Evolutionary conservation across 2,888 invertebrate species (phyloP).

Genomic region (Rhamphomyia laevipes): DNA sequence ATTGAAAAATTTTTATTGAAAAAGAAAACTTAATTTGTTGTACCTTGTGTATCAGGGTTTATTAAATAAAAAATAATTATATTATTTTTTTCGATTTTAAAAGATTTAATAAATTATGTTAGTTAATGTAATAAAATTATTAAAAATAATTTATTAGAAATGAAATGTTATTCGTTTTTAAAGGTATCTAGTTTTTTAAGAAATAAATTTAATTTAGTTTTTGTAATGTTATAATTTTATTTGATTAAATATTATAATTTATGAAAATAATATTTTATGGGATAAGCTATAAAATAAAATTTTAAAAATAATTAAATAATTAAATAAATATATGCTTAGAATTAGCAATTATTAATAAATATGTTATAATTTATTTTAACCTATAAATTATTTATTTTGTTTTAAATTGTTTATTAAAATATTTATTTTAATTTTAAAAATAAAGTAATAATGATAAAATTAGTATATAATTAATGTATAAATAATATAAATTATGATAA

Average conservation of each 20-base stretch:
- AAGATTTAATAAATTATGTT: conserved; percentile 47
- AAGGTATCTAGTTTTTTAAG: conserved; percentile 56
- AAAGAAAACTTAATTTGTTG: conserved; percentile 48
- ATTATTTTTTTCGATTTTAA: conserved; percentile 47
- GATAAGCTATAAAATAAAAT: conserved; percentile 48
- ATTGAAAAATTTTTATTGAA: conserved; percentile 37
- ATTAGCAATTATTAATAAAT: conserved; percentile 44
- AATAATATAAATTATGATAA: conserved; percentile 25
- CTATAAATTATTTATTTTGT: conserved; percentile 37
- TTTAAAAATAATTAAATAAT: conserved; percentile 38
- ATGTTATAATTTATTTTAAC: conserved; percentile 41
- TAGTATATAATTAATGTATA: conserved; percentile 39
- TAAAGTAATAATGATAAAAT: conserved; percentile 47
- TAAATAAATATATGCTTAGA: conserved; percentile 44
- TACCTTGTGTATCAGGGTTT: conserved; percentile 66
- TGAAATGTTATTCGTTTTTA: conserved; percentile 54
- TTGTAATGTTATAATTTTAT: conserved; percentile 16
- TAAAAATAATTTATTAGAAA: conserved; percentile 48
- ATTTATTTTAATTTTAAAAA: conserved; percentile 34
- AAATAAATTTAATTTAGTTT: conserved; percentile 44
- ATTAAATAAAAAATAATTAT: conserved; percentile 40
- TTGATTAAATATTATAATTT: conserved; percentile 30
- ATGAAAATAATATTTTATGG: conserved; percentile 42
- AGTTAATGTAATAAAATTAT: conserved; percentile 50
- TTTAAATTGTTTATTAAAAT: conserved; percentile 38